These are phyloP conservation scores for Pogonognathellus flavescens DNA, from an alignment of 1,140 invertebrate genomes.

Conservation along the genomic window DNA sequence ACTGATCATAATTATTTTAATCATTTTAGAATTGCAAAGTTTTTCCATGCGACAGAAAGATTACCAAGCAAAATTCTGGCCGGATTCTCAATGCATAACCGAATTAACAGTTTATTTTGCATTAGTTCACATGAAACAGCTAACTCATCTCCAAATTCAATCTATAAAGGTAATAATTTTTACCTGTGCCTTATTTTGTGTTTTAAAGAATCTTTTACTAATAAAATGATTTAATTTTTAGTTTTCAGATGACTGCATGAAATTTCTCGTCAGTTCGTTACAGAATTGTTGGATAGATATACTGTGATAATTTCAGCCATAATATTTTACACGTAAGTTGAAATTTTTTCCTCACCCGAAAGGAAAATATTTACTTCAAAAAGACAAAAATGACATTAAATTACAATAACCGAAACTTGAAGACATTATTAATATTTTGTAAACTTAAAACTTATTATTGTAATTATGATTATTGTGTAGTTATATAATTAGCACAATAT, in stretches of 20 bases:
- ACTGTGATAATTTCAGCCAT: constrained; percentile 45
- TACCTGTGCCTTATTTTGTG: background rate
- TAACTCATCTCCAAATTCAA: background rate
- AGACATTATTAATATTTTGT: too few species aligned
- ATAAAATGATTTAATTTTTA: background rate
- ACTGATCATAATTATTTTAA: too few species aligned
- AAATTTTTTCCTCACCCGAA: background rate
- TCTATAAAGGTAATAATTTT: background rate
- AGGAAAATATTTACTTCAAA: background rate
- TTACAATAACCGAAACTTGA: background rate
- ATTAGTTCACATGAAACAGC: constrained; percentile 25
- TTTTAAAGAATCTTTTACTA: background rate
- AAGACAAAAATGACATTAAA: background rate
- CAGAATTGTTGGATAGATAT: constrained; percentile 57
- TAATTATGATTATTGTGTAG: too few species aligned
- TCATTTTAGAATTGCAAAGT: constrained; percentile 35
- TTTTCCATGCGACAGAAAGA: constrained; percentile 53
- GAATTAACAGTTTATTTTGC: constrained; percentile 48
- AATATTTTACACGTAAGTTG: too few species aligned
- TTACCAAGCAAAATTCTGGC: constrained; percentile 57
- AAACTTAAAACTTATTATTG: too few species aligned
- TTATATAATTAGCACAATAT: too few species aligned
- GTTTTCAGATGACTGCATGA: constrained; percentile 40
- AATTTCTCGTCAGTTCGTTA: constrained; percentile 1
- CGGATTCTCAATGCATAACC: constrained; percentile 55